phyloP scores from a whole-genome alignment of 2,113 vertebrate species.

The Columbina picui region DNA sequence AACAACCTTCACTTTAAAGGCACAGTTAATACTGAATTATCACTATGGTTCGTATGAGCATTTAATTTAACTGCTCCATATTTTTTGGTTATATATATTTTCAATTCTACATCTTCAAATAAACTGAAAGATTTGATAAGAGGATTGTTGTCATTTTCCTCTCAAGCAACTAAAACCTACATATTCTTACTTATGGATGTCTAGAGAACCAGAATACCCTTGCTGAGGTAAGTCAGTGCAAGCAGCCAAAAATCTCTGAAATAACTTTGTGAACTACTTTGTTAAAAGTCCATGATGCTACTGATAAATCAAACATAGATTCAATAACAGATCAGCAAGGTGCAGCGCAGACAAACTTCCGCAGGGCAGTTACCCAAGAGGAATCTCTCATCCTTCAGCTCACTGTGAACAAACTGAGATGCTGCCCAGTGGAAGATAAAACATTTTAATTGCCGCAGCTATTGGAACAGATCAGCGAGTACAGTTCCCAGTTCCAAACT shows the following conservation, averaged over 20 bases:
- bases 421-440: neutral
- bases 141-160: neutral
- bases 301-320: neutral
- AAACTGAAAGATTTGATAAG: neutral
- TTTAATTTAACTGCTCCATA: rapidly evolving
- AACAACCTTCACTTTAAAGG: neutral
- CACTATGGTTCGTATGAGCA: rapidly evolving
- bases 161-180: neutral
- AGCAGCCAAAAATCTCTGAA: neutral
- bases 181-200: neutral
- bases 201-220: neutral
- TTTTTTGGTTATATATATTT: neutral
- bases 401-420: rapidly evolving
- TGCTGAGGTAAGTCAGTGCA: neutral
- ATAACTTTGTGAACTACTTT: neutral
- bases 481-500: neutral
- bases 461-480: neutral
- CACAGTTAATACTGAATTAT: neutral
- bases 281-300: neutral
- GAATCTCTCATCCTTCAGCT: neutral
- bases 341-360: neutral
- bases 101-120: neutral
- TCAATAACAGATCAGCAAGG: neutral
- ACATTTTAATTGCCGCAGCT: neutral
- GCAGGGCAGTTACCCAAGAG: neutral